A percentile compares a stretch with the other conserved stretches of the same genome.
Evolutionary conservation across 2,113 vertebrate genomes (phyloP).

Genomic region (Nycticorax nycticorax): DNA sequence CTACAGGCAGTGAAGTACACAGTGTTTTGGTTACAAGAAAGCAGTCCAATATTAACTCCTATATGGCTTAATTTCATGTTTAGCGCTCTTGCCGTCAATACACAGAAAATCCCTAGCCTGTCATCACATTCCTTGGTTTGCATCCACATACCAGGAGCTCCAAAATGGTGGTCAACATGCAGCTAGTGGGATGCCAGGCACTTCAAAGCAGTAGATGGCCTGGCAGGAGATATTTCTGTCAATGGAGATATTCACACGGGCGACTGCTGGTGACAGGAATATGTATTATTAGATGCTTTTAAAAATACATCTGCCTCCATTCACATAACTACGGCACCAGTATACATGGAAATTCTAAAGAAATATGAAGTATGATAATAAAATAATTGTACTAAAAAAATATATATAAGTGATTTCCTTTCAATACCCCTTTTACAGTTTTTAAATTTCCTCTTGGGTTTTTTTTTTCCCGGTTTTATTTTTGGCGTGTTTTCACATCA

Average conservation of each 20-base stretch:
- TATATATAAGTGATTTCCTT: background rate
- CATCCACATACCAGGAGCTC: background rate
- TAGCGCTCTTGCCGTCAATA: background rate
- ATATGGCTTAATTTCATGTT: background rate
- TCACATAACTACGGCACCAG: background rate
- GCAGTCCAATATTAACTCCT: background rate
- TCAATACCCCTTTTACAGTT: background rate
- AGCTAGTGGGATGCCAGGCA: background rate
- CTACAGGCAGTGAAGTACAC: background rate
- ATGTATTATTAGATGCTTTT: background rate
- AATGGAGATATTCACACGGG: background rate
- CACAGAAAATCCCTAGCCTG: background rate
- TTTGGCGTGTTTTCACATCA: background rate
- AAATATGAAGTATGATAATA: background rate
- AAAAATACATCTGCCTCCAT: background rate
- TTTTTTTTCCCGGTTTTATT: background rate
- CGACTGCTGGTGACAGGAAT: background rate
- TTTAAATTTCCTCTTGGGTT: background rate
- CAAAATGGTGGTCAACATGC: accelerated
- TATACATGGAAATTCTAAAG: background rate
- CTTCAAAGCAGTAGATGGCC: background rate
- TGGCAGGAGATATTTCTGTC: background rate
- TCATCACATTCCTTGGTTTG: background rate
- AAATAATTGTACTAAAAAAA: background rate
- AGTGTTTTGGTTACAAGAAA: background rate